Base-by-base conservation (phyloP, 2,888 invertebrate species). In the Calameuta pallipes region DNA sequence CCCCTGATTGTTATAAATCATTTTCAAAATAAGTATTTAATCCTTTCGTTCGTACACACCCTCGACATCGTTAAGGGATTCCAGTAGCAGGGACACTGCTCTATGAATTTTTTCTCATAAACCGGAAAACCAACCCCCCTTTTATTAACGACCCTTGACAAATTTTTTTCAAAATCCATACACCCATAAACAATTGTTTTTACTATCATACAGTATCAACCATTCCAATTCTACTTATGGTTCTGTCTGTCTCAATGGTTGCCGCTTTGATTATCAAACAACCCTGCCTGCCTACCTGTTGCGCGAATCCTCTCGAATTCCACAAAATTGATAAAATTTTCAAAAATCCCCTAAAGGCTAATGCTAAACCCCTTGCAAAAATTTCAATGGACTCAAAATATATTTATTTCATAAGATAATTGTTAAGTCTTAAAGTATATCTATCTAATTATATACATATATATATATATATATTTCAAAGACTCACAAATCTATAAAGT, bases 1-100 rank as follows among this genome's bases (percentile, higher is more conserved):
- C 78, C 76, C 80, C 78, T 76, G 82, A 80, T 82, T 74, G 81
- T 82, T 85, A 80, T 87, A 87, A 86, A 86, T 87, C 87, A 87
- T 76, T 77, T 75, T 75, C 56, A 83, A 84, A 85, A 83, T 85
- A 84, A 84, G 84, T 85, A 83, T 84, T 87, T 87, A 87, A 87
- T 87, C 86, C 86, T 85, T 85, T 86, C 83, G 76, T 75, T 78
- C 80, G 74, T 70, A 69, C 74, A 69, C 36, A 31, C 74, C 30
- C 75, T 56, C 56, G 56, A 23, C 56, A 56, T 56, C 56, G 56
- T 56, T 15, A 23, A 56, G 56, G 56, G 56, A 23, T 56, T 56
- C 56, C 56, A 23, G 56, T 15, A 56, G 2, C 23, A 56, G 23
- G 56, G 23, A 56, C 56, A 56, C 23, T 56, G 56, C 56, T 56